These are phyloP conservation scores for Gadus macrocephalus DNA, from an alignment of 2,113 vertebrate genomes.

Conservation along the genomic window DNA sequence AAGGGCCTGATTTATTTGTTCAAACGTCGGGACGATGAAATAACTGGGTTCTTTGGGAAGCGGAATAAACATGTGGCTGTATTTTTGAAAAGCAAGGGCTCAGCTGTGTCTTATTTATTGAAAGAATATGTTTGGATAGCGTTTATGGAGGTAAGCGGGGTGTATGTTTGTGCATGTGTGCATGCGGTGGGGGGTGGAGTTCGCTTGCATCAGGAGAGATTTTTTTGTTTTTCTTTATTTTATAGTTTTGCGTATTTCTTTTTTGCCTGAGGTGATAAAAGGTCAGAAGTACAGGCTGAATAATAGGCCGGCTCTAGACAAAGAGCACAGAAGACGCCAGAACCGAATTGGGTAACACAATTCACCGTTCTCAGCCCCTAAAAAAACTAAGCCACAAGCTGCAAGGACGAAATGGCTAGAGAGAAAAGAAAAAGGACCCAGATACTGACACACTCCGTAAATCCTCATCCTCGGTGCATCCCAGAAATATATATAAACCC, in stretches of 20 bases:
- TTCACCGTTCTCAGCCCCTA: slow-evolving; percentile 16
- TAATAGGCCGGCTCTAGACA: slow-evolving; percentile 47
- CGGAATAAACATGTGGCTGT: slow-evolving; percentile 36
- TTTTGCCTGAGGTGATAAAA: slow-evolving; percentile 39
- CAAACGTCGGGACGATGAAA: slow-evolving; percentile 52
- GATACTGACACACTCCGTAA: not conserved
- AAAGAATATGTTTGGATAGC: slow-evolving; percentile 64
- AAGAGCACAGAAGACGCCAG: slow-evolving; percentile 18
- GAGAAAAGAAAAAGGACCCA: not conserved
- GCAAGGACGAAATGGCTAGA: not conserved
- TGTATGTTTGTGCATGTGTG: not conserved
- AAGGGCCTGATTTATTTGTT: slow-evolving; percentile 59
- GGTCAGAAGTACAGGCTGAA: slow-evolving; percentile 45
- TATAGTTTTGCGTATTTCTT: slow-evolving; percentile 6
- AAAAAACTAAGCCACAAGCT: slow-evolving; percentile 4
- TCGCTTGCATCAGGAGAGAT: slow-evolving; percentile 28
- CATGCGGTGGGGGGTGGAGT: slow-evolving; percentile 6
- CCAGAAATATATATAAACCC: slow-evolving; percentile 25
- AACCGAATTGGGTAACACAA: slow-evolving; percentile 43
- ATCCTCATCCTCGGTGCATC: slow-evolving; percentile 22
- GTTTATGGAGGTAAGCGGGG: slow-evolving; percentile 31
- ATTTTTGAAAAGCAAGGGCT: slow-evolving; percentile 29
- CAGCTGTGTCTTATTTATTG: slow-evolving; percentile 53
- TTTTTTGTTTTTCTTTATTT: too few relatives aligned
- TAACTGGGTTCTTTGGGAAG: slow-evolving; percentile 54